Conservation (phyloP, 2,113 vertebrate species). For the Laticauda laticaudata region DNA sequence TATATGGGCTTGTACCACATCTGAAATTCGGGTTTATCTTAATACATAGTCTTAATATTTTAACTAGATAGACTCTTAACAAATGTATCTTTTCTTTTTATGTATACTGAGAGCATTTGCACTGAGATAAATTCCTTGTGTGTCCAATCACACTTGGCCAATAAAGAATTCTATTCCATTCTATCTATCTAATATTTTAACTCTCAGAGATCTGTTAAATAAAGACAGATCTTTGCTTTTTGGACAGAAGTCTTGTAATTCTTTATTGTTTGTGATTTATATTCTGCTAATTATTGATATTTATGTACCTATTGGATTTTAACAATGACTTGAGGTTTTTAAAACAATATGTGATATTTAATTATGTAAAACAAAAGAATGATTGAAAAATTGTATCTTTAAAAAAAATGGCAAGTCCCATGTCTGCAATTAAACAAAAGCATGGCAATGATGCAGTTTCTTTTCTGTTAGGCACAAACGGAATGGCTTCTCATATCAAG, state of each 20-base stretch:
- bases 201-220: not conserved
- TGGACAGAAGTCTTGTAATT: not conserved
- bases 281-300: not conserved
- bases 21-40: not conserved
- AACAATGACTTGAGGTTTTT: not conserved
- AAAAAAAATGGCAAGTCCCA: not conserved
- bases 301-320: not conserved
- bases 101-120: too few species aligned
- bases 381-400: not conserved
- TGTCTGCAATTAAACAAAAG: not conserved
- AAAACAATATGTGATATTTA: not conserved
- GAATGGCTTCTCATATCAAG: not conserved
- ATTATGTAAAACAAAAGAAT: not conserved
- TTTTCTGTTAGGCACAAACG: not conserved
- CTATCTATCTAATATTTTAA: not conserved
- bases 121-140: too few species aligned
- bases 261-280: not conserved
- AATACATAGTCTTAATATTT: not conserved
- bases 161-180: too few species aligned
- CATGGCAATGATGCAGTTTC: not conserved
- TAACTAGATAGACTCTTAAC: not conserved
- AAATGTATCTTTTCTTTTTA: too few species aligned
- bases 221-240: not conserved
- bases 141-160: too few species aligned
- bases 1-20: not conserved